Evolutionary conservation across 2,888 invertebrate genomes (phyloP), one percentile per base, ranked within the genome.

Genomic region (Drosophila merina): DNA sequence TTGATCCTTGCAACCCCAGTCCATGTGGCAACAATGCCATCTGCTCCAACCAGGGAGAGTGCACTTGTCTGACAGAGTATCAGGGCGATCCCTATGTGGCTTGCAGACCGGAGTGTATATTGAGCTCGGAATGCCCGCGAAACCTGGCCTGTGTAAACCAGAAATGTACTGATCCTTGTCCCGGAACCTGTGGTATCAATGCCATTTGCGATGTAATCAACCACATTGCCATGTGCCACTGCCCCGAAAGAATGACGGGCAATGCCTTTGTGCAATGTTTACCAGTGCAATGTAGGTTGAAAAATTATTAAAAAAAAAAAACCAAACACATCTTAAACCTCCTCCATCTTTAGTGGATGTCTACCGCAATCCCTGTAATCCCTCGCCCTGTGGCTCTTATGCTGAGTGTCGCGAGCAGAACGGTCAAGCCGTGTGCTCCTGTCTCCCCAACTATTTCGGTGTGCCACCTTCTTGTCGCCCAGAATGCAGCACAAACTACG

Each of bases 1-100:
- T 88, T 12, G 92, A 92, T 91, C 95, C 96, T 4, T 91, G 91
- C 57, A 94, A 94, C 77, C 95, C 95, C 4, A 96, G 95, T 85
- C 96, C 96, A 26, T 97, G 97, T 91, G 96, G 96, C 56, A 92
- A 94, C 40, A 96, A 96, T 90, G 95, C 96, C 14, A 91, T 93
- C 70, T 97, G 96, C 88, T 93, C 93, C 3, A 84, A 80, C 5
- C 93, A 94, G 72, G 95, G 94, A 4, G 76, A 94, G 6, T 96
- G 96, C 85, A 92, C 92, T 33, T 96, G 96, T 86, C 92, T 91
- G 42, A 92, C 94, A 1, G 94, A 95, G 50, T 96, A 95, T 80
- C 93, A 95, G 54, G 97, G 97, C 10, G 93, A 95, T 70, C 95
- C 96, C 3, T 94, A 94, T 67, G 94, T 89, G 89, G 94, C 94